Evolutionary conservation across 2,113 vertebrate genomes (phyloP), one percentile per base, ranked within the genome.

Genomic region (Melozone crissalis): DNA sequence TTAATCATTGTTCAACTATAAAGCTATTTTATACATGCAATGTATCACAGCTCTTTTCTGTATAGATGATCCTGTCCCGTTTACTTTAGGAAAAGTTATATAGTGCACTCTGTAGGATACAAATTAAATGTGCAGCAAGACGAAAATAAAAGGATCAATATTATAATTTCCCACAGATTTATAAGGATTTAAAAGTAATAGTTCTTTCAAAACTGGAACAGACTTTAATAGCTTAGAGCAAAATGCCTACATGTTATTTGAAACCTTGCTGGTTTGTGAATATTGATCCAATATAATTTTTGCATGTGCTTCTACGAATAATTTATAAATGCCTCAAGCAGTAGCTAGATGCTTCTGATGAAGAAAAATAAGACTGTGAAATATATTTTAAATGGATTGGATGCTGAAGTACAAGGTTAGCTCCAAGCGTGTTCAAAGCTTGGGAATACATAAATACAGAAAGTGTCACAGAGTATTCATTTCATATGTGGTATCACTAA

Each of bases 171-270:
- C 67, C 72, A 92, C 49, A 87, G 57, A 89, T 96, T 95, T 91
- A 94, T 35, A 69, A 84, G 75, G 88, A 88, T 92, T 95, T 94
- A 67, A 95, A 97, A 97, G 72, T 94, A 95, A 95, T 79, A 92
- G 84, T 33, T 82, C 75, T 81, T 95, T 92, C 75, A 87, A 49
- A 96, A 83, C 61, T 93, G 78, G 28, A 93, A 77, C 65, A 89
- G 80, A 89, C 49, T 84, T 81, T 21, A 72, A 81, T 72, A 91
- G 49, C 84, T 86, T 62, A 75, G n/a, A 95, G 71, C 37, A 82
- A 95, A 91, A 95, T 80, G 59, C 59, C 41, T 89, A 65, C 77
- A 43, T n/a, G 69, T 28, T 93, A 94, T 92, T 85, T 80, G 77
- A 96, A 95, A 92, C 73, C 80, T 93, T 81, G 41, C 51, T 90